These are phyloP conservation scores for Kryptolebias marmoratus DNA, from an alignment of 2,113 vertebrate genomes.

Conservation along the genomic window DNA sequence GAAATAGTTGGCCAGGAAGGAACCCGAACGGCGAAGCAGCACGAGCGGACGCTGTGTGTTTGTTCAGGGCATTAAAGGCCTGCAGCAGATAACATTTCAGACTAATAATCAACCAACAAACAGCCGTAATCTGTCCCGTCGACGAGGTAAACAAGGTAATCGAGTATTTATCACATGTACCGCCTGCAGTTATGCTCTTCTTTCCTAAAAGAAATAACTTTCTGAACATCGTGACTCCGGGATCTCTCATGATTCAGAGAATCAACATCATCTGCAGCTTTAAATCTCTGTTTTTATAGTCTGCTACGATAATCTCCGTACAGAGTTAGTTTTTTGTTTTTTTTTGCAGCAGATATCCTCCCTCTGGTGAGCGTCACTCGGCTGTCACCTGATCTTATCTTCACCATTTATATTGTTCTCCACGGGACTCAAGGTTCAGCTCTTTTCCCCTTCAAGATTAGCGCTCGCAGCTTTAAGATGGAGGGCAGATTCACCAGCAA, in stretches of 20 bases:
- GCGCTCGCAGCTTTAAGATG: not conserved
- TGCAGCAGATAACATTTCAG: constrained; percentile 14
- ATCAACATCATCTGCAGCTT: too few relatives aligned
- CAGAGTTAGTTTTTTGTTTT: not conserved
- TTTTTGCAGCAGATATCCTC: constrained; percentile 1
- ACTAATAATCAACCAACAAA: constrained; percentile 58
- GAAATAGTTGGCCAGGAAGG: constrained; percentile 57
- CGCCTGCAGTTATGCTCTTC: not conserved
- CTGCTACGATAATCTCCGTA: not conserved
- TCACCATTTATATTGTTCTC: constrained; percentile 7
- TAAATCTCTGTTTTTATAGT: not conserved
- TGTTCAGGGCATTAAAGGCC: constrained; percentile 40
- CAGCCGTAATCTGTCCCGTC: not conserved
- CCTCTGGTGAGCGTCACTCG: not conserved
- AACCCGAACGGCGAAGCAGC: constrained; percentile 22
- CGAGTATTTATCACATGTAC: not conserved
- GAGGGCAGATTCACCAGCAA: not conserved
- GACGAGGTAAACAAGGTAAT: not conserved
- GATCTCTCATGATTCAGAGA: too few relatives aligned
- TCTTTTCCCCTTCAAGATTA: not conserved
- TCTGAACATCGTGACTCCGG: not conserved
- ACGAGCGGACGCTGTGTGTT: constrained; percentile 17
- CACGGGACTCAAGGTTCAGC: constrained; percentile 36
- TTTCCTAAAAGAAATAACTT: not conserved
- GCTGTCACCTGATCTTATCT: constrained; percentile 33